A percentile compares a stretch with the other conserved stretches of the same genome.
Evolutionary conservation across 2,113 vertebrate genomes (phyloP).

Genomic region (Trichechus manatus): DNA sequence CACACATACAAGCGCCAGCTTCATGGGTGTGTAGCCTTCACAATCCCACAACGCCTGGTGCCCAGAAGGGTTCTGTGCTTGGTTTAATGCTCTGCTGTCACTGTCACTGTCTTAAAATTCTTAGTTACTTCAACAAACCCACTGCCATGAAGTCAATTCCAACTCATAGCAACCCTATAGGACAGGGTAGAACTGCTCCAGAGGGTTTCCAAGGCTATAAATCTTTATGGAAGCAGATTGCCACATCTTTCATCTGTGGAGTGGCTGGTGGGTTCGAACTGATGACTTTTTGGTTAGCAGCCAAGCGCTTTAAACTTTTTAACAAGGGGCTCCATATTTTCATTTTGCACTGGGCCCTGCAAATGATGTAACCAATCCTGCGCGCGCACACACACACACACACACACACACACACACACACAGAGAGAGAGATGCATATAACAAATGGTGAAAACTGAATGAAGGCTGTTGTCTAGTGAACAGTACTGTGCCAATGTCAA

Average conservation of each 20-base stretch:
- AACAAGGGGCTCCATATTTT: background rate
- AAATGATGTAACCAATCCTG: background rate
- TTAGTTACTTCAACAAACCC: background rate
- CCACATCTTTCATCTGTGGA: too few relatives aligned
- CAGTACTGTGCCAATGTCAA: fast-evolving
- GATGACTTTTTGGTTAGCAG: too few relatives aligned
- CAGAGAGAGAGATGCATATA: too few relatives aligned
- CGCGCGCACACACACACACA: background rate
- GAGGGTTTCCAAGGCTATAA: too few relatives aligned
- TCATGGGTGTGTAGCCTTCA: background rate
- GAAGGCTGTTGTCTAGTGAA: background rate
- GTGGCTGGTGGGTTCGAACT: too few relatives aligned
- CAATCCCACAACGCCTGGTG: background rate
- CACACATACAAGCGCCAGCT: background rate
- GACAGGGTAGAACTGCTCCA: too few relatives aligned
- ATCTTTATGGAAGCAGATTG: too few relatives aligned
- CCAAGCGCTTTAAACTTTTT: too few relatives aligned
- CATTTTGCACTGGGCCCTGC: background rate
- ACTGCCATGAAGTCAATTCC: too few relatives aligned
- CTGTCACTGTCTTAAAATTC: background rate
- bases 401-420: background rate
- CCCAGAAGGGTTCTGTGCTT: too few relatives aligned
- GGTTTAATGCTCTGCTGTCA: background rate
- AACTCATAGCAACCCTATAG: too few relatives aligned
- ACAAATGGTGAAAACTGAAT: background rate